Base-by-base conservation (phyloP, 2,888 invertebrate species). In the Aphidius colemani region DNA sequence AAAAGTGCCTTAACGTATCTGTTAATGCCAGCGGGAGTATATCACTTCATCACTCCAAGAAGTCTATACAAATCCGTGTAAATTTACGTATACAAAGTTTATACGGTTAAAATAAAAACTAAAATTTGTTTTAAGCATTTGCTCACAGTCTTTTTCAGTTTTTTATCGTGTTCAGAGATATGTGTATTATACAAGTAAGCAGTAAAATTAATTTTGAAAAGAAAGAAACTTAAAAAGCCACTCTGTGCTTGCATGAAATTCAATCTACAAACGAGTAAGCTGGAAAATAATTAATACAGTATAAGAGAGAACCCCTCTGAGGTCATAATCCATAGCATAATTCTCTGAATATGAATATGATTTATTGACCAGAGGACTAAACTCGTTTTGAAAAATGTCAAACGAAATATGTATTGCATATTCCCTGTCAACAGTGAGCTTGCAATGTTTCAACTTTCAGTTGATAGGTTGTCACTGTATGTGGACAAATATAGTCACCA, bases 1-100 rank as follows among this genome's bases (percentile, higher is more conserved):
- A 30, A 40, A 39, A 45, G 30, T 7, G 57, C 57, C 39, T 45
- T 46, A 46, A 39, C 57, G 46, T 57, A 46, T 57, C 57, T 39
- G 11, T 46, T 57, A 57, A 57, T 57, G 46, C 57, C 57, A 45
- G 39, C 7, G 46, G 57, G 57, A 57, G 5, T 57, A 57, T 57
- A 57, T 57, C 57, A 13, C 46, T 46, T 57, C 46, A 57, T 57
- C 57, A 46, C 57, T 11, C n/a, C 18, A 46, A 39, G 10, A 13
- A 11, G n/a, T 6, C 6, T 45, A 57, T 30, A 30, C 30, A 57
- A 57, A 39, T 46, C 57, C 11, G 40, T 57, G 57, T 6, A 57
- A 57, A 57, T 57, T 30, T 5, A 5, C 30, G 30, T 30, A 30
- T 30, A 30, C 30, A 30, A 30, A 30, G 30, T 30, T 30, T 30